Percentiles rank a stretch among this genome's conserved stretches.
Conservation (phyloP, 1,140 invertebrate genomes). For the Liolophura sinensis region DNA sequence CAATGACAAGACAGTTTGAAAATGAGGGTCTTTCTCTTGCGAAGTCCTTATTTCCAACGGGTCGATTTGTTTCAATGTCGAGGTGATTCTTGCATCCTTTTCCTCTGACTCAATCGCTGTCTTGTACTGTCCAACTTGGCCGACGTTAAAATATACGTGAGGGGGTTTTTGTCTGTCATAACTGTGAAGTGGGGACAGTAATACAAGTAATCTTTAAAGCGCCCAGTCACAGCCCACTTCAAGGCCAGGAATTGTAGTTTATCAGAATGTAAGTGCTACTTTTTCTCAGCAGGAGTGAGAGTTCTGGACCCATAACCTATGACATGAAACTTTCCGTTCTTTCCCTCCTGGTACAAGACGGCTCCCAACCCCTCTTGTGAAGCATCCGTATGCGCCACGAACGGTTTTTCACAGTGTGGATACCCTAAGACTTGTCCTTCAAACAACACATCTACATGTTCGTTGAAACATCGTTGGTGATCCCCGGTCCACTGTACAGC, state of each 20-base stretch:
- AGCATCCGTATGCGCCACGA: constrained; percentile 58
- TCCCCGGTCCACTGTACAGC: constrained; percentile 10
- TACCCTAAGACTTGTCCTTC: constrained; percentile 37
- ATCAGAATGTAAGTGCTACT: constrained; percentile 18
- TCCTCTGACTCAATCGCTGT: neutral
- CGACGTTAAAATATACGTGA: constrained; percentile 11
- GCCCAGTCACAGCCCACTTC: constrained; percentile 18
- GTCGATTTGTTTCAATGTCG: neutral
- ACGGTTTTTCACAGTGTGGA: constrained; percentile 48
- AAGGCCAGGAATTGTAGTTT: constrained; percentile 27
- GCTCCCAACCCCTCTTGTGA: constrained; percentile 55
- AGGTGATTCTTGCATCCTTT: neutral
- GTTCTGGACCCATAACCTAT: constrained; percentile 33
- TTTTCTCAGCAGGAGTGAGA: constrained; percentile 17
- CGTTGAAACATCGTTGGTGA: constrained; percentile 12
- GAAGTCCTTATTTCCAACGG: too few species aligned
- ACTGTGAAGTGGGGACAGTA: constrained; percentile 11
- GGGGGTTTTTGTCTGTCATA: constrained; percentile 16
- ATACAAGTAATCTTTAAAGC: constrained; percentile 17
- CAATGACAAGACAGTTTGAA: neutral
- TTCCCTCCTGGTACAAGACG: constrained; percentile 49
- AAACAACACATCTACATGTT: constrained; percentile 37
- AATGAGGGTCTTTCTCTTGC: too few species aligned
- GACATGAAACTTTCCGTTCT: constrained; percentile 11
- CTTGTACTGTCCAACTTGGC: constrained; percentile 13